phyloP scores from a whole-genome alignment of 2,113 vertebrate genomes.

The Anoplopoma fimbria region DNA sequence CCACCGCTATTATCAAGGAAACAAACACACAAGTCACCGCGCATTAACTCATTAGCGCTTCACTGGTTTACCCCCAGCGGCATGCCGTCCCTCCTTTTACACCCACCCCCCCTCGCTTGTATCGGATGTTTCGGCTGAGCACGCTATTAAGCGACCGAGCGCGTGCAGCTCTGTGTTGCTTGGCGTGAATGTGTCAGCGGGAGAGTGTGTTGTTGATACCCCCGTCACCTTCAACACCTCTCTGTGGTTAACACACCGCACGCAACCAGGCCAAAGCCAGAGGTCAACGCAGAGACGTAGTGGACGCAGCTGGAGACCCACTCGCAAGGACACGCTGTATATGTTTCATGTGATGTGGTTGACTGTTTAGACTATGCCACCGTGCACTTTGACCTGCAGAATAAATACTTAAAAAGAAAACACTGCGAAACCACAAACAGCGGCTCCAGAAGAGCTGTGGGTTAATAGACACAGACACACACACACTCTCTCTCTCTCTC shows the following conservation, averaged over 20 bases:
- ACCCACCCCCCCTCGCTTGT: neutral
- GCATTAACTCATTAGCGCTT: neutral
- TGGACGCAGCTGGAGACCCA: neutral
- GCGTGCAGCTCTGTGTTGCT: conserved; percentile 10
- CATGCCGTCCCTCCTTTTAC: neutral
- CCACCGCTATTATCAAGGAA: neutral
- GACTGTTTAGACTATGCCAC: neutral
- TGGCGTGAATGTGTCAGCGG: conserved; percentile 25
- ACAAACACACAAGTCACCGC: neutral
- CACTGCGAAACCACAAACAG: neutral
- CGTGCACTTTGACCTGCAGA: neutral
- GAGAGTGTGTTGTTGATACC: conserved; percentile 15
- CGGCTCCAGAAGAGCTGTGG: neutral
- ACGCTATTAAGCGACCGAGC: conserved; percentile 28
- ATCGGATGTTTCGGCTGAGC: conserved; percentile 24
- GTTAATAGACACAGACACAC: neutral
- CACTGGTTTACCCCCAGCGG: neutral
- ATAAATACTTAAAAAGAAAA: neutral
- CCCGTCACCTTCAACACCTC: neutral
- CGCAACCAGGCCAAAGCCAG: neutral
- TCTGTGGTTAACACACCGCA: conserved; percentile 5
- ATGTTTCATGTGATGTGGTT: neutral
- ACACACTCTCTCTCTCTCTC: too few species aligned
- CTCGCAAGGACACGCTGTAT: neutral
- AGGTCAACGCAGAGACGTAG: neutral